phyloP scores from a whole-genome alignment of 2,888 invertebrate species.

The Torymus aiolomorphi region DNA sequence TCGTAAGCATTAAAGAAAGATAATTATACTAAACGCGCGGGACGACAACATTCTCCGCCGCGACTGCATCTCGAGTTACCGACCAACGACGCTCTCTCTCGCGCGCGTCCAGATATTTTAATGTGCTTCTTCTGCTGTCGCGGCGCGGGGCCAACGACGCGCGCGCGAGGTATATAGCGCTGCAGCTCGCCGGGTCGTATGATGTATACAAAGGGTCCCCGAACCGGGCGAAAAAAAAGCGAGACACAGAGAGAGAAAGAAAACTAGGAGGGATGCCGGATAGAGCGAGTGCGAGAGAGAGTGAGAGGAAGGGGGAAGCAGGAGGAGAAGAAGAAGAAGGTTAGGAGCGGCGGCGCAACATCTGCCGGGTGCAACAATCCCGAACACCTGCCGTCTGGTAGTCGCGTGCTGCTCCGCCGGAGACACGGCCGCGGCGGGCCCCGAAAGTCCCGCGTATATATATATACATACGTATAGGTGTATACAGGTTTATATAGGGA shows the following conservation, averaged over 20 bases:
- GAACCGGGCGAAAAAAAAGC: slow-evolving; percentile 6
- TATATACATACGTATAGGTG: background rate
- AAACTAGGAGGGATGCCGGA: slow-evolving; percentile 46
- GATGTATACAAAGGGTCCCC: too few relatives aligned
- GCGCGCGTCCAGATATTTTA: too few relatives aligned
- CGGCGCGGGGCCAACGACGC: slow-evolving; percentile 16
- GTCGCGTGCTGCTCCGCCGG: slow-evolving; percentile 70
- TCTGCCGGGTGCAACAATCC: slow-evolving; percentile 74
- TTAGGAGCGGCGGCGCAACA: slow-evolving; percentile 66
- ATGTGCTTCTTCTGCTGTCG: slow-evolving; percentile 2
- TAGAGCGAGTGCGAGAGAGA: slow-evolving; percentile 11
- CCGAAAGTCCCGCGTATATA: background rate
- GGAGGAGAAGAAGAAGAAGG: slow-evolving; percentile 58
- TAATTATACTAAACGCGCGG: too few relatives aligned
- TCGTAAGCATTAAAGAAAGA: too few relatives aligned
- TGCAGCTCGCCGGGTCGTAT: too few relatives aligned
- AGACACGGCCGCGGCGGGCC: background rate
- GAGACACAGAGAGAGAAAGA: slow-evolving; percentile 29
- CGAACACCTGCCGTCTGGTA: slow-evolving; percentile 74
- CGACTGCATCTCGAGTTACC: too few relatives aligned
- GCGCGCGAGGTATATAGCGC: background rate
- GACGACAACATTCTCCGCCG: too few relatives aligned
- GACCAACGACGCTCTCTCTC: too few relatives aligned
- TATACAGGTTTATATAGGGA: background rate
- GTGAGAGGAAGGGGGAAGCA: slow-evolving; percentile 40